phyloP scores from a whole-genome alignment of 2,797 vertebrate species.

The Paramormyrops hopkinsi region DNA sequence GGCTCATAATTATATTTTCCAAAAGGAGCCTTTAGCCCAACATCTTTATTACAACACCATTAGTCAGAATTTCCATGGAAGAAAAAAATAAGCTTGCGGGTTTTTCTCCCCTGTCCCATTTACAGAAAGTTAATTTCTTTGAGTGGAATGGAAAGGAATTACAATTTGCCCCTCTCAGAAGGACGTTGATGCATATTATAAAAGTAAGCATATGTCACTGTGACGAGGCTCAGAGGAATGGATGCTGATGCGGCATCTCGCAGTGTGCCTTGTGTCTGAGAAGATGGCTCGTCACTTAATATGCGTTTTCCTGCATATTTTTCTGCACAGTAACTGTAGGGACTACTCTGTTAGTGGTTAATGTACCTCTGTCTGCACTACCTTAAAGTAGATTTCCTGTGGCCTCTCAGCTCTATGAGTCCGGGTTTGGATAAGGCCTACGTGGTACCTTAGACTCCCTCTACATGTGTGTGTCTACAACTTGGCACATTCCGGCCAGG shows the following conservation, averaged over 20 bases:
- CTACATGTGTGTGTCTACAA: neutral
- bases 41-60: slow-evolving; percentile 99
- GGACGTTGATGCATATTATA: slow-evolving; percentile 75
- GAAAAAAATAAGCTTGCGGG: slow-evolving; percentile 71
- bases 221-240: slow-evolving; percentile 1
- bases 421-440: neutral
- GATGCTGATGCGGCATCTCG: neutral
- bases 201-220: slow-evolving; percentile 62
- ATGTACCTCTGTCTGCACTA: neutral
- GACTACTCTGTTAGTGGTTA: neutral
- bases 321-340: neutral
- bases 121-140: slow-evolving; percentile 85
- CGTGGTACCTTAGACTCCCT: neutral
- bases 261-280: neutral
- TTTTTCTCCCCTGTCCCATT: slow-evolving; percentile 73
- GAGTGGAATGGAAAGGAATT: slow-evolving; percentile 83
- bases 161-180: slow-evolving; percentile 72
- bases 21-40: slow-evolving; percentile 92
- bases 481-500: neutral
- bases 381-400: neutral
- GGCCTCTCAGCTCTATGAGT: neutral
- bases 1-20: slow-evolving; percentile 99
- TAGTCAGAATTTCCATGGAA: slow-evolving; percentile 82
- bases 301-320: neutral
- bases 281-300: neutral